These are phyloP conservation scores for Datnioides undecimradiatus DNA, from an alignment of 2,113 vertebrate species.

Conservation along the genomic window DNA sequence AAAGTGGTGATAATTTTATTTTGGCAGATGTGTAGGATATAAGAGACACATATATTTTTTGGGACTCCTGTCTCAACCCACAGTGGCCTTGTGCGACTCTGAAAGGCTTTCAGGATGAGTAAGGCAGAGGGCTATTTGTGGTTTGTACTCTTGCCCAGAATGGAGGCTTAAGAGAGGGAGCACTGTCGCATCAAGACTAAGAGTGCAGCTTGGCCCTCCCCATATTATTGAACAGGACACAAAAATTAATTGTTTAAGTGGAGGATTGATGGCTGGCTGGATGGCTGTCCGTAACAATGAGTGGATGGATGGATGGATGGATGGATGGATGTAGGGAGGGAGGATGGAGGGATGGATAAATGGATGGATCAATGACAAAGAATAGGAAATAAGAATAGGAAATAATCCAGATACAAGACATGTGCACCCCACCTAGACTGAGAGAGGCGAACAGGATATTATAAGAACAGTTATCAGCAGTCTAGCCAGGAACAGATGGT, in stretches of 20 bases:
- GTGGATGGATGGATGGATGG: conserved; percentile 16
- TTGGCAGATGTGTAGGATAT: neutral
- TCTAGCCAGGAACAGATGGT: conserved; percentile 82
- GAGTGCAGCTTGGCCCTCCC: conserved; percentile 43
- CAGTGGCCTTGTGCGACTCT: conserved; percentile 54
- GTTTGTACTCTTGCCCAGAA: conserved; percentile 65
- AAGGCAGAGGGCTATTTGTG: conserved; percentile 69
- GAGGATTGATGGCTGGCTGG: neutral
- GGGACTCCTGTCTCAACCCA: conserved; percentile 44
- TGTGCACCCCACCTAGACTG: conserved; percentile 56
- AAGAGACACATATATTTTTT: conserved; percentile 36
- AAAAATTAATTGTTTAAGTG: conserved; percentile 50
- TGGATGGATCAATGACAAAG: conserved; percentile 35
- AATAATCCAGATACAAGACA: conserved; percentile 49
- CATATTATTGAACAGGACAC: conserved; percentile 45
- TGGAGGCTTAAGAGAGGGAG: conserved; percentile 39
- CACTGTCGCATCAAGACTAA: conserved; percentile 36
- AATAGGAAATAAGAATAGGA: conserved; percentile 32
- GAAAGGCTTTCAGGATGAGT: conserved; percentile 66
- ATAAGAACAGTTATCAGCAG: conserved; percentile 75
- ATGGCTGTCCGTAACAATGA: conserved; percentile 1
- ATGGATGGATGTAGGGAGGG: conserved; percentile 32
- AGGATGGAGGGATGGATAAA: too few relatives aligned
- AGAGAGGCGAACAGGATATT: conserved; percentile 72
- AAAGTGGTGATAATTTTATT: conserved; percentile 33